phyloP scores from a whole-genome alignment of 2,113 vertebrate species.

The Canis aureus region DNA sequence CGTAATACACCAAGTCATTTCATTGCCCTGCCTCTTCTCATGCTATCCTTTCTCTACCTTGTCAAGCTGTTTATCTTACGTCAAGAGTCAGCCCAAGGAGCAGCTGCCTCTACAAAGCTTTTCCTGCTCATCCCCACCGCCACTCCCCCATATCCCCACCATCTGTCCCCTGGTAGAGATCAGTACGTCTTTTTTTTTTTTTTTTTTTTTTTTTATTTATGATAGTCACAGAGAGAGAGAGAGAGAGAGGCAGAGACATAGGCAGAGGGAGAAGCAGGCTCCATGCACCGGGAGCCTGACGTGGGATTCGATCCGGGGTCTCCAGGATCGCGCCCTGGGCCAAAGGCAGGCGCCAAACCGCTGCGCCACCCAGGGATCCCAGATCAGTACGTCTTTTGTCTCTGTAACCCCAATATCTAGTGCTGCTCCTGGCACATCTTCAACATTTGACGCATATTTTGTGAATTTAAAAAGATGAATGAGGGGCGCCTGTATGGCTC shows the following conservation, averaged over 20 bases:
- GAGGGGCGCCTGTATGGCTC: no score
- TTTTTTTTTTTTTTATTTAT: no score
- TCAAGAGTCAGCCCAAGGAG: background rate
- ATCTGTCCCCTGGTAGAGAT: background rate
- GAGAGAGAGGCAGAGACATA: no score
- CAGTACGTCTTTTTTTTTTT: background rate
- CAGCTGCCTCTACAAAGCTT: background rate
- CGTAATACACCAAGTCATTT: background rate
- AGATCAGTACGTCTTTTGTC: background rate
- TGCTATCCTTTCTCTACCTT: background rate
- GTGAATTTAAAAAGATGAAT: background rate
- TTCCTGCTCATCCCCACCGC: background rate
- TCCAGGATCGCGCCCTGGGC: no score
- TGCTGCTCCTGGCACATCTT: background rate
- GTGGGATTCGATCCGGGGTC: no score
- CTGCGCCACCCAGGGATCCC: no score
- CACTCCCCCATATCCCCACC: accelerated
- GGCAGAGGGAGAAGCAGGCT: no score
- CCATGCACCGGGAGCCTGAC: no score
- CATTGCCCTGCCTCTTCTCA: background rate
- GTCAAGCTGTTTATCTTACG: background rate
- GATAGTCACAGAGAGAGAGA: no score
- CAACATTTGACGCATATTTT: background rate
- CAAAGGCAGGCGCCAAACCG: no score
- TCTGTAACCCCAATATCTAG: background rate